A percentile compares a stretch with the other conserved stretches of the same genome.
Conservation (phyloP, 2,888 invertebrate species). For the Brenthis daphne region DNA sequence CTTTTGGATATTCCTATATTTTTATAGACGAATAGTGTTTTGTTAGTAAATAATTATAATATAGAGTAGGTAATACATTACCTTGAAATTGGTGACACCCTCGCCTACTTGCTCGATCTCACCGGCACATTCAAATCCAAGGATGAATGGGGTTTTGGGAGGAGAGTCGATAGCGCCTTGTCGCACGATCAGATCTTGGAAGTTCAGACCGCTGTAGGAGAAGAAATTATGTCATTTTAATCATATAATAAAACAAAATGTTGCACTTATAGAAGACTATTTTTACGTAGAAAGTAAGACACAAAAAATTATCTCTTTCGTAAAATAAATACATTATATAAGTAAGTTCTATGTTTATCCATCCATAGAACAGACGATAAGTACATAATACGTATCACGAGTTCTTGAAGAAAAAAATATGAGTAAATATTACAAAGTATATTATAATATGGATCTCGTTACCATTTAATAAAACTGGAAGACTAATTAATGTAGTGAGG, state of each 20-base stretch:
- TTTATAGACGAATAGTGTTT: too few species aligned
- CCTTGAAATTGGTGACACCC: constrained; percentile 89
- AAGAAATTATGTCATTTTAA: constrained; percentile 11
- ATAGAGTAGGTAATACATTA: constrained; percentile 52
- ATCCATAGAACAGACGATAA: background rate
- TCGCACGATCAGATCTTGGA: constrained; percentile 93
- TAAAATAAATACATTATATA: too few species aligned
- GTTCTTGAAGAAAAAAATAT: background rate
- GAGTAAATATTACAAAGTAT: constrained; percentile 19
- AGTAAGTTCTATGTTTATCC: too few species aligned
- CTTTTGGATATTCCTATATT: too few species aligned
- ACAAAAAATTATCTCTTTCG: too few species aligned
- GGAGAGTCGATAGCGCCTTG: constrained; percentile 93
- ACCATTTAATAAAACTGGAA: constrained; percentile 49
- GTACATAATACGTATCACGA: background rate
- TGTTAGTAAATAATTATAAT: constrained; percentile 1
- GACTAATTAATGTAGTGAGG: constrained; percentile 59
- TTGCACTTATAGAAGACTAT: too few species aligned
- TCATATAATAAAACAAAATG: too few species aligned
- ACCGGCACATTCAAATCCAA: constrained; percentile 94
- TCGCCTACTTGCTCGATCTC: constrained; percentile 90
- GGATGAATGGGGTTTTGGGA: constrained; percentile 94
- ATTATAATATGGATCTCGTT: constrained; percentile 38
- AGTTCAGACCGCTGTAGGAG: constrained; percentile 91
- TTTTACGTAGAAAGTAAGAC: too few species aligned